Evolutionary conservation across 2,113 vertebrate species (phyloP).

Genomic region (Nothocercus nigrocapillus): DNA sequence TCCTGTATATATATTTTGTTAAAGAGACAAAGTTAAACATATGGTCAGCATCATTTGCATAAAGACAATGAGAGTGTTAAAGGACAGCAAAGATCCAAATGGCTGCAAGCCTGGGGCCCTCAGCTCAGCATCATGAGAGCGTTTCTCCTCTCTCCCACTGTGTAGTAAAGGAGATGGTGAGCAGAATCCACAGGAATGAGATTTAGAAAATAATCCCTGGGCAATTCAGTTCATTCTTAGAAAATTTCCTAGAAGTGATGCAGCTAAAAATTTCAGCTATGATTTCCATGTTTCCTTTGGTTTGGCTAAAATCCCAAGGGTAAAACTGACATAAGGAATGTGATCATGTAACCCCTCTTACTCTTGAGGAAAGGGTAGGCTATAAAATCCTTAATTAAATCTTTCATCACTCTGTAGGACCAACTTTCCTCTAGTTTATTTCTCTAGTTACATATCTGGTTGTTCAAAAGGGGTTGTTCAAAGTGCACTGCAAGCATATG

Average conservation of each 20-base stretch:
- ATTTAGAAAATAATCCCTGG: not conserved
- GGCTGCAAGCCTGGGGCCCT: not conserved
- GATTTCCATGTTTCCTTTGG: not conserved
- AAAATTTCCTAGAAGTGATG: not conserved
- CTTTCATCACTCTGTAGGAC: not conserved
- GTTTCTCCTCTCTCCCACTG: not conserved
- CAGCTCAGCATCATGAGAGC: not conserved
- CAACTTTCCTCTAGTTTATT: not conserved
- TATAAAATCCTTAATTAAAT: not conserved
- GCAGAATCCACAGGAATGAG: not conserved
- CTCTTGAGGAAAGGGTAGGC: not conserved
- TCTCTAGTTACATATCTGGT: not conserved
- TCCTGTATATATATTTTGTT: too few relatives aligned
- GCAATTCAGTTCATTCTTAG: not conserved
- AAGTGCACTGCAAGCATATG: not conserved
- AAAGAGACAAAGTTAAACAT: not conserved
- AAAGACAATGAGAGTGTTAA: not conserved
- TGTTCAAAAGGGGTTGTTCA: not conserved
- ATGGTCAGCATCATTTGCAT: not conserved
- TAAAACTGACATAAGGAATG: not conserved
- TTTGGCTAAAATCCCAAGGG: not conserved
- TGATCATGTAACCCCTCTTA: not conserved
- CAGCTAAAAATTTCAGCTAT: not conserved
- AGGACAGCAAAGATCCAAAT: not conserved
- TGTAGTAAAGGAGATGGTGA: not conserved